Conservation (phyloP, 2,888 invertebrate genomes). For the Platycnemis pennipes region DNA sequence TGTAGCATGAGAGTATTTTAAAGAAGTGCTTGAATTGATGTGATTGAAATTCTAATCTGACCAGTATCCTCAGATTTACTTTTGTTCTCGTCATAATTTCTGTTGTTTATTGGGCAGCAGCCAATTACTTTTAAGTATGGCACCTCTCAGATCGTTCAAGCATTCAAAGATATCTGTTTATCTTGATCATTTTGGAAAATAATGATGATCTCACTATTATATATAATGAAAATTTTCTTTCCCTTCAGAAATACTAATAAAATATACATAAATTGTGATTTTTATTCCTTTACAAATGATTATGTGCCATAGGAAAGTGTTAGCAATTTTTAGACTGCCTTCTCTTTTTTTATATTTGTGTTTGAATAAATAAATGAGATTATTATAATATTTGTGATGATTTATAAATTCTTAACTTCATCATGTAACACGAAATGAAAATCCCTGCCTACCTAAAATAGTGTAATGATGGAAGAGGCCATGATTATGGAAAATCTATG, state of each 20-base stretch:
- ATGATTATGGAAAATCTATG: not conserved
- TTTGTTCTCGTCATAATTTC: not conserved
- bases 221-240: not conserved
- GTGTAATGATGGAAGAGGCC: not conserved
- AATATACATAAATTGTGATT: constrained; percentile 7
- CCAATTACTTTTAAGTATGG: not conserved
- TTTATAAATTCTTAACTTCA: constrained; percentile 18
- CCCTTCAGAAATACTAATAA: not conserved
- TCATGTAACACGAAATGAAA: not conserved
- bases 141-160: too few relatives aligned
- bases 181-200: not conserved
- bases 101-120: constrained; percentile 16
- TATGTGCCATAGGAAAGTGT: constrained; percentile 23
- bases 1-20: not conserved
- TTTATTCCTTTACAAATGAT: not conserved
- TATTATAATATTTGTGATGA: not conserved
- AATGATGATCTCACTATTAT: not conserved
- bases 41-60: not conserved
- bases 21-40: constrained; percentile 24
- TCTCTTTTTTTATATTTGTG: constrained; percentile 27
- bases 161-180: not conserved
- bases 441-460: not conserved
- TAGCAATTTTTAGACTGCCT: constrained; percentile 38
- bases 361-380: constrained; percentile 41
- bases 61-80: not conserved